Evolutionary conservation across 2,113 vertebrate species (phyloP).

Genomic region (Sphaerodactylus townsendi): DNA sequence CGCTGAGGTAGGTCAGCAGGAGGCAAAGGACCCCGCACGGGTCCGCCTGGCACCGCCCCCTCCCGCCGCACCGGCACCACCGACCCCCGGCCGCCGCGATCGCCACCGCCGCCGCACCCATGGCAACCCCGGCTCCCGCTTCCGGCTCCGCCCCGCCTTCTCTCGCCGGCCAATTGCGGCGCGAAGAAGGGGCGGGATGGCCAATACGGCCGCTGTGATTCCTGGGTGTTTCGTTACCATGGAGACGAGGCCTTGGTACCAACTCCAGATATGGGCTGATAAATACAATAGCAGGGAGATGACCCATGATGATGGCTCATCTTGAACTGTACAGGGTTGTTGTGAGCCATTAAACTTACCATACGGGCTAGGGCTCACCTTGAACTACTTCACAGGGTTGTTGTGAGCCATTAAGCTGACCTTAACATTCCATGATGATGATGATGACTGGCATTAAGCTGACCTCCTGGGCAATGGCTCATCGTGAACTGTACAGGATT

Average conservation of each 20-base stretch:
- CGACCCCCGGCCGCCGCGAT: background rate
- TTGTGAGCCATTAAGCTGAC: too few species aligned
- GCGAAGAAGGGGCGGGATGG: background rate
- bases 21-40: conserved; percentile 79
- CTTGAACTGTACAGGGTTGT: too few species aligned
- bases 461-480: too few species aligned
- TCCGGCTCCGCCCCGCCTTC: background rate
- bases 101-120: conserved; percentile 64
- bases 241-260: background rate
- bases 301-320: too few species aligned
- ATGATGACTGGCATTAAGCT: too few species aligned
- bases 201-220: background rate
- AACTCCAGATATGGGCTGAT: too few species aligned
- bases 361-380: too few species aligned
- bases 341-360: too few species aligned
- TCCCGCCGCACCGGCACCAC: conserved; percentile 54
- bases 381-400: too few species aligned
- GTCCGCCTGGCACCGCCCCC: conserved; percentile 64
- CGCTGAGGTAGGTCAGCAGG: conserved; percentile 80
- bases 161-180: background rate
- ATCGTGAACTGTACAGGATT: too few species aligned
- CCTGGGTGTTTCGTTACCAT: background rate
- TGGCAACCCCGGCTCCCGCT: conserved; percentile 8
- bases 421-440: too few species aligned
- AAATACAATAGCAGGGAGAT: too few species aligned